Conservation (phyloP, 2,888 invertebrate genomes). For the Drosophila kambysellisi region DNA sequence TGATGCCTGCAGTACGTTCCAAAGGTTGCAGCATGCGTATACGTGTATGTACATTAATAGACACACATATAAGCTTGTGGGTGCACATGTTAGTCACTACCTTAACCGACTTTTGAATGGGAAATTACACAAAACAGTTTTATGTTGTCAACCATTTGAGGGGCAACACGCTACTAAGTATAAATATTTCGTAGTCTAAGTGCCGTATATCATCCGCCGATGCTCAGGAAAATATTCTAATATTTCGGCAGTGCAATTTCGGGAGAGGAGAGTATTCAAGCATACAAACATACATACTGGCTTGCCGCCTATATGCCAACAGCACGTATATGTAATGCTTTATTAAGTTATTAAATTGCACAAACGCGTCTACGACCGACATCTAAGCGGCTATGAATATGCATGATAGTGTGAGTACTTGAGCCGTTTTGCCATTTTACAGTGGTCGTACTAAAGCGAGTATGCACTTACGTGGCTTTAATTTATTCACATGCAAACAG, state of each 20-base stretch:
- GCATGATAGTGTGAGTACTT: slow-evolving; percentile 6
- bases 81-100: slow-evolving; percentile 12
- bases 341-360: slow-evolving; percentile 70
- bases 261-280: background rate
- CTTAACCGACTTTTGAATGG: slow-evolving; percentile 55
- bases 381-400: slow-evolving; percentile 19
- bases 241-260: background rate
- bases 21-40: background rate
- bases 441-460: slow-evolving; percentile 32
- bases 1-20: background rate
- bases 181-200: background rate
- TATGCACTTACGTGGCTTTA: slow-evolving; percentile 41
- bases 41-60: background rate
- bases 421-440: slow-evolving; percentile 6
- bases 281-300: slow-evolving; percentile 3
- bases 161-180: background rate
- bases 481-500: slow-evolving; percentile 65
- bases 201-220: background rate
- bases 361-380: slow-evolving; percentile 26
- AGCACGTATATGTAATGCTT: slow-evolving; percentile 39
- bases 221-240: background rate
- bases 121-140: slow-evolving; percentile 66
- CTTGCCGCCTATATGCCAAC: slow-evolving; percentile 16
- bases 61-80: background rate
- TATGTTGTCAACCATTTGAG: slow-evolving; percentile 48